phyloP scores from a whole-genome alignment of 2,888 invertebrate genomes.

The Galerucella pusilla region DNA sequence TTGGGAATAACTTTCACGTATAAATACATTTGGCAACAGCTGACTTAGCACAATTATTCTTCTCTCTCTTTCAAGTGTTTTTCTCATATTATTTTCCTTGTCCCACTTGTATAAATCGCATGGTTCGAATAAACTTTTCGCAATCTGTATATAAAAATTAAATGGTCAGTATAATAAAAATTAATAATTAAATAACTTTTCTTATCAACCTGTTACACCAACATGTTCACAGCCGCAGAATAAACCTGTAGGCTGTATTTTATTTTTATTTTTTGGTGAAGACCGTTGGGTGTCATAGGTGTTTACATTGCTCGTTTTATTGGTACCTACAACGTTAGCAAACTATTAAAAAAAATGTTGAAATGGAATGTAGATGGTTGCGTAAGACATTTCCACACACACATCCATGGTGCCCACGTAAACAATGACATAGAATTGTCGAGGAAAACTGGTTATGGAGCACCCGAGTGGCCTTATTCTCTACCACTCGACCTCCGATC shows the following conservation, averaged over 20 bases:
- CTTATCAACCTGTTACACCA: neutral
- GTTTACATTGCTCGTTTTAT: conserved; percentile 39
- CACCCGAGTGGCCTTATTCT: conserved; percentile 62
- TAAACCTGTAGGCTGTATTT: conserved; percentile 15
- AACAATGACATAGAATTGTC: conserved; percentile 62
- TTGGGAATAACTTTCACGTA: too few species aligned
- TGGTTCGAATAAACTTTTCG: too few species aligned
- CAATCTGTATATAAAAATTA: too few species aligned
- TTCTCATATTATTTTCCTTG: too few species aligned
- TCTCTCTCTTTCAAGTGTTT: too few species aligned
- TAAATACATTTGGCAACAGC: too few species aligned
- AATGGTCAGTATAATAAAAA: too few species aligned
- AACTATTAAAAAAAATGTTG: conserved; percentile 50
- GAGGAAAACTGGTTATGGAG: conserved; percentile 63
- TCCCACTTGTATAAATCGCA: too few species aligned
- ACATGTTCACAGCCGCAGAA: neutral
- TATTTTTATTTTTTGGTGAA: conserved; percentile 19
- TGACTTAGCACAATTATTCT: too few species aligned
- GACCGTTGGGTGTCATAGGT: conserved; percentile 33
- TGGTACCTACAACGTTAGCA: conserved; percentile 43
- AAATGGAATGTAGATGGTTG: conserved; percentile 58
- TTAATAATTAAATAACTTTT: neutral
- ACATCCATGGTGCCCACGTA: conserved; percentile 59
- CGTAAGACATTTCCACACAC: conserved; percentile 57
- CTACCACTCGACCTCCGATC: conserved; percentile 60